phyloP scores from a whole-genome alignment of 2,113 vertebrate species.

The Planiliza haematocheilus region DNA sequence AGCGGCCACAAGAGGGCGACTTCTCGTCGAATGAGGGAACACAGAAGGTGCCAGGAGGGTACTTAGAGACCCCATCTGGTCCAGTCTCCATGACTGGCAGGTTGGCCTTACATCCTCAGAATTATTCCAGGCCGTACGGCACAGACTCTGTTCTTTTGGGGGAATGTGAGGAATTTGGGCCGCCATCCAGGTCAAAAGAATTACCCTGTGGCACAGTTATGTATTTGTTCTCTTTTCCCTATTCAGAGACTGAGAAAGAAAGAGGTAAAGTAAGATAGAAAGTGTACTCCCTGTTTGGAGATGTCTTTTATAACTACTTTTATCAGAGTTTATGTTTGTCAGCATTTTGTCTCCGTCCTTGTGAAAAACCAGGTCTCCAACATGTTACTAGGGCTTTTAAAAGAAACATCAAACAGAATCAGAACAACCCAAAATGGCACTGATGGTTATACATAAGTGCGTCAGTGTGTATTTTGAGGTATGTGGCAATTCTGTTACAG shows the following conservation, averaged over 20 bases:
- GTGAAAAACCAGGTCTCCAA: not conserved
- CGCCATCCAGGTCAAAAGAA: constrained; percentile 44
- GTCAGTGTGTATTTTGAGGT: constrained; percentile 2
- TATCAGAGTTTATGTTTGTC: not conserved
- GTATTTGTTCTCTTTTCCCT: constrained; percentile 19
- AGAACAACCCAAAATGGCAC: not conserved
- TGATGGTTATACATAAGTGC: not conserved
- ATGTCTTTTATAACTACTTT: not conserved
- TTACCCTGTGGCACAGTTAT: constrained; percentile 16
- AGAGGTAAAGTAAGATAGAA: not conserved
- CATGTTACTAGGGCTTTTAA: not conserved
- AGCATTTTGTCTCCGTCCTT: not conserved
- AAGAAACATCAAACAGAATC: not conserved
- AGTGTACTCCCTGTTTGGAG: not conserved
- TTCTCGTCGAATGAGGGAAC: constrained; percentile 11
- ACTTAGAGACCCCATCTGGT: constrained; percentile 54
- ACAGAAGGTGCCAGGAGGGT: constrained; percentile 3
- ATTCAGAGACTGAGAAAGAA: not conserved
- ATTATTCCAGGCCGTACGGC: constrained; percentile 18
- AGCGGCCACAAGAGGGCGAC: constrained; percentile 39
- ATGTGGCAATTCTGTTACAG: not conserved
- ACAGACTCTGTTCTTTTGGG: constrained; percentile 24
- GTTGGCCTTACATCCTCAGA: constrained; percentile 28
- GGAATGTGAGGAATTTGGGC: constrained; percentile 19
- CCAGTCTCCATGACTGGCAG: constrained; percentile 48